Evolutionary conservation across 2,113 vertebrate genomes (phyloP), one percentile per base, ranked within the genome.

Genomic region (Panthera uncia): DNA sequence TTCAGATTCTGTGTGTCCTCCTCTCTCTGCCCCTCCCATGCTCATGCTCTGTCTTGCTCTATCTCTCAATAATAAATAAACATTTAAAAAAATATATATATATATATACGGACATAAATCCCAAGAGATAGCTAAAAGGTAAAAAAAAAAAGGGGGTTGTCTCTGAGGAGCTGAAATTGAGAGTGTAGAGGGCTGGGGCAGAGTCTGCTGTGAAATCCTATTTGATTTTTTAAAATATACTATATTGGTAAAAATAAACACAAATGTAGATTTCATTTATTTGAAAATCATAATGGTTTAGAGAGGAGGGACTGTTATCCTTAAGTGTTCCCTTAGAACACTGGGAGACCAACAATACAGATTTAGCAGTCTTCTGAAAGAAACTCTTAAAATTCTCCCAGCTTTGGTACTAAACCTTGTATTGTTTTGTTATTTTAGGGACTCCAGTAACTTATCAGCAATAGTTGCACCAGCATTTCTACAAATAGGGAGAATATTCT

Each of bases 271-370:
- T 63, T 63, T 92, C n/a, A 79, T 66, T 86, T 97, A 73, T 96
- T 89, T 97, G 57, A 86, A 95, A 91, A 91, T 91, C 33, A 55
- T 90, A 83, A 19, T 52, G 25, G n/a, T 91, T 91, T n/a, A 84
- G 23, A 91, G 55, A 89, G 38, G 48, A 96, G 2, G 15, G 31
- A 78, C 61, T 76, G 12, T 95, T 94, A 91, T 69, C 66, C 83
- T 61, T 73, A 71, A 80, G n/a, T 52, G 93, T 92, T 89, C 18
- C 48, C 33, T 63, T 93, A 68, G 92, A 81, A 79, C 21, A 82
- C 81, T 91, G 45, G 81, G 76, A 91, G 93, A 86, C 48, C n/a
- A 81, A 36, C 5, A 85, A 87, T 79, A 71, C 41, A 81, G 52
- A 63, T 61, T 88, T 89, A 73, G 41, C 13, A 80, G 33, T 52